These are phyloP conservation scores for Daphoenositta chrysoptera DNA, from an alignment of 2,113 vertebrate genomes.

Conservation along the genomic window DNA sequence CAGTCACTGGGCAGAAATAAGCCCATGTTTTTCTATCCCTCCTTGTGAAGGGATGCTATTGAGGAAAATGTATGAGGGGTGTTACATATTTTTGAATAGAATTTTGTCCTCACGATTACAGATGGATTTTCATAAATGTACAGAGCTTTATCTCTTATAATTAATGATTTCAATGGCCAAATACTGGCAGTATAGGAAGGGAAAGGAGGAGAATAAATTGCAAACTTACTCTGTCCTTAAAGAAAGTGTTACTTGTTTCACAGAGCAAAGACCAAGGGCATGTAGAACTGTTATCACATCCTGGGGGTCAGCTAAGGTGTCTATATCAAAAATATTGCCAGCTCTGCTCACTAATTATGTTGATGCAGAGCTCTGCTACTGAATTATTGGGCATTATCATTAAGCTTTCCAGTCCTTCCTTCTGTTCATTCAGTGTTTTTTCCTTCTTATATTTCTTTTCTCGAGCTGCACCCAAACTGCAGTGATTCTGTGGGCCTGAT, in stretches of 20 bases:
- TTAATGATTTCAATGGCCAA: neutral
- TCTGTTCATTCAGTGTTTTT: neutral
- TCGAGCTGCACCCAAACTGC: neutral
- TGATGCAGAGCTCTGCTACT: neutral
- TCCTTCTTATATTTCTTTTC: neutral
- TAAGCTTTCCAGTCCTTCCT: neutral
- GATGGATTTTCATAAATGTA: neutral
- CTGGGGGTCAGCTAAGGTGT: neutral
- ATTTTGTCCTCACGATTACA: neutral
- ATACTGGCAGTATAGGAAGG: neutral
- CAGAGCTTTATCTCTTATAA: neutral
- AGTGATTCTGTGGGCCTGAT: neutral
- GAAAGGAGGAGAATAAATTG: neutral
- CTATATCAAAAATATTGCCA: neutral
- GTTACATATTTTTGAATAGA: neutral
- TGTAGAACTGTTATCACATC: neutral
- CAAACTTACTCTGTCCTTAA: neutral
- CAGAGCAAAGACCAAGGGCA: neutral
- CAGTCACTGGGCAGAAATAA: neutral
- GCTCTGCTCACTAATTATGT: neutral
- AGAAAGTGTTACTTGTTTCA: neutral
- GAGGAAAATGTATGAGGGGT: neutral
- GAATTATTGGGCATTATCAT: neutral
- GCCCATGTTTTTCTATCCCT: neutral
- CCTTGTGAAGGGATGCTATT: neutral